Conservation (phyloP, 2,113 vertebrate genomes). For the Puma concolor region DNA sequence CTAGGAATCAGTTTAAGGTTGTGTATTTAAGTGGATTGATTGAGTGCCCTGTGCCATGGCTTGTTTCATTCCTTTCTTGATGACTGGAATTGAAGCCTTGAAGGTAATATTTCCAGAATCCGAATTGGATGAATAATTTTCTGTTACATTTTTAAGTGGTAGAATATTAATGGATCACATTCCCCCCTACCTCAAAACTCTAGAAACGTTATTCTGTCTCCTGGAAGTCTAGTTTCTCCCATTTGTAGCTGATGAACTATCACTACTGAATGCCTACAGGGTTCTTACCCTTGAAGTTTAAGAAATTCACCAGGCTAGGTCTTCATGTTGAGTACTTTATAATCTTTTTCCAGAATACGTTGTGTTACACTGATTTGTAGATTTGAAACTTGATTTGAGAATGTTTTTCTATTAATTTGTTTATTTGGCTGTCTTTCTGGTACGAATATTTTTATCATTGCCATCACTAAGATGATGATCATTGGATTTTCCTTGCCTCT, state of each 20-base stretch:
- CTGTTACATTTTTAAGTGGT: neutral
- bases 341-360: neutral
- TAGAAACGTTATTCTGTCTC: neutral
- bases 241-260: neutral
- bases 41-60: neutral
- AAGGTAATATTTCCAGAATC: neutral
- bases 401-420: neutral
- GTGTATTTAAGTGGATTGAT: neutral
- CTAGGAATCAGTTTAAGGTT: neutral
- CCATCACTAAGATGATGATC: neutral
- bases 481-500: neutral
- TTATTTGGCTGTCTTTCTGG: neutral
- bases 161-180: neutral
- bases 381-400: neutral
- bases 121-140: neutral
- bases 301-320: neutral
- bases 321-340: neutral
- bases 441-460: neutral
- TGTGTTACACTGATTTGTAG: neutral
- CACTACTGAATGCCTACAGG: neutral
- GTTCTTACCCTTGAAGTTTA: neutral
- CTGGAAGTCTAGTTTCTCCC: neutral
- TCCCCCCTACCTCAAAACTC: neutral
- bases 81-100: neutral
- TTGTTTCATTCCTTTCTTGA: neutral